Base-by-base conservation (phyloP, 2,888 invertebrate genomes). In the Lasius platythorax region DNA sequence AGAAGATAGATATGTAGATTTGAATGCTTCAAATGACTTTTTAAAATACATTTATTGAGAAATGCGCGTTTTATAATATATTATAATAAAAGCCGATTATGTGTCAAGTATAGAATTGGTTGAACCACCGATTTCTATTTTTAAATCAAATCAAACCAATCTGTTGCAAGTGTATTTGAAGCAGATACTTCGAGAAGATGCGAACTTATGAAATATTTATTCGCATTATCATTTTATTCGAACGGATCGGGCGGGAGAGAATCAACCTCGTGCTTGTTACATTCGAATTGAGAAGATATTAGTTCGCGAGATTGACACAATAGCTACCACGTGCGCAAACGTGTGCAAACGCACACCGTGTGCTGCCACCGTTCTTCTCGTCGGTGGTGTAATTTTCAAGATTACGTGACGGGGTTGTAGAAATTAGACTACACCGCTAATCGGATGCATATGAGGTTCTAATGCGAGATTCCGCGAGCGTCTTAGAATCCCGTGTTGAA, bases 391-490 rank as follows among this genome's bases (percentile, higher is more conserved):
- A 82, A 82, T 82, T 76, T 82, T 82, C 67, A 30, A 40, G 63
- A 76, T 64, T 74, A 82, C 79, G 79, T 81, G 79, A 46, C 79
- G 73, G 53, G n/a, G 46, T 72, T 50, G 75, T 75, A 46, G 83
- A 85, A 85, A 85, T 85, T 85, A 85, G 72, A 23, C 66, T 56
- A 50, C 46, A 40, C 46, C 56, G 76, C 64, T 74, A 83, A 76
- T 76, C 74, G 83, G 78, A 83, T 83, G 83, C 76, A 85, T 56
- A 85, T 72, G 76, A 85, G 70, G 66, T 76, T 76, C 75, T 30
- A 68, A 68, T 66, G 66, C 50, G 67, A 72, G 33, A 33, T 33
- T 50, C 58, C 53, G 8, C 33, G 18, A 43, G n/a, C 61, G 58
- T 15, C 28, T 15, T 18, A 33, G 18, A 30, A 64, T 64, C 18